Conservation (phyloP, 92 coral and sea anemone genomes). For the Micromussa lordhowensis region DNA sequence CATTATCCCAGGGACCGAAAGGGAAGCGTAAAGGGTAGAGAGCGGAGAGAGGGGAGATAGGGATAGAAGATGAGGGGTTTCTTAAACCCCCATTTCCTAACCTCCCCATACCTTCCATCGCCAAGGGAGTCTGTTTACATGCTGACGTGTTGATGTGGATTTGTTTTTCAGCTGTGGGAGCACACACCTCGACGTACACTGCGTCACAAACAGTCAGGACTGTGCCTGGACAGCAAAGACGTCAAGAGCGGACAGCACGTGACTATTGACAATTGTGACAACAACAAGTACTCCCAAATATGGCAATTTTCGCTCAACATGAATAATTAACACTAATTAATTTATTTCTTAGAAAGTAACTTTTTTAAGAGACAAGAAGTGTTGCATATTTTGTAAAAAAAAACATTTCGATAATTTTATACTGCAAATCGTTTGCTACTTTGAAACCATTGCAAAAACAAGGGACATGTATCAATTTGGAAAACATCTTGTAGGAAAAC, state of each 20-base stretch:
- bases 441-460: background rate
- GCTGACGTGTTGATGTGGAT: background rate
- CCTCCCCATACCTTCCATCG: background rate
- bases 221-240: constrained; percentile 87
- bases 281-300: constrained; percentile 62
- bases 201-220: constrained; percentile 84
- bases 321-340: constrained; percentile 26
- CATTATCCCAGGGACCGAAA: no score
- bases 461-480: background rate
- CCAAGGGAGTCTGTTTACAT: no score
- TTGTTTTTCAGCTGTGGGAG: constrained; percentile 78
- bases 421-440: background rate
- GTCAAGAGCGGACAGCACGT: constrained; percentile 64
- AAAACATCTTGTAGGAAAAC: background rate
- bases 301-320: constrained; percentile 95
- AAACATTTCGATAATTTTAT: background rate
- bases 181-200: constrained; percentile 76
- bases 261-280: constrained; percentile 64
- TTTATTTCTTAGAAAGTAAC: background rate
- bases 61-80: no score
- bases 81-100: no score
- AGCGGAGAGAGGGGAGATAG: no score
- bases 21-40: no score
- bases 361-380: background rate
- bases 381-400: constrained; percentile 18